A percentile compares a stretch with the other conserved stretches of the same genome.
These are phyloP conservation scores for Notiomystis cincta DNA, from an alignment of 2,113 vertebrate genomes.

Conservation along the genomic window DNA sequence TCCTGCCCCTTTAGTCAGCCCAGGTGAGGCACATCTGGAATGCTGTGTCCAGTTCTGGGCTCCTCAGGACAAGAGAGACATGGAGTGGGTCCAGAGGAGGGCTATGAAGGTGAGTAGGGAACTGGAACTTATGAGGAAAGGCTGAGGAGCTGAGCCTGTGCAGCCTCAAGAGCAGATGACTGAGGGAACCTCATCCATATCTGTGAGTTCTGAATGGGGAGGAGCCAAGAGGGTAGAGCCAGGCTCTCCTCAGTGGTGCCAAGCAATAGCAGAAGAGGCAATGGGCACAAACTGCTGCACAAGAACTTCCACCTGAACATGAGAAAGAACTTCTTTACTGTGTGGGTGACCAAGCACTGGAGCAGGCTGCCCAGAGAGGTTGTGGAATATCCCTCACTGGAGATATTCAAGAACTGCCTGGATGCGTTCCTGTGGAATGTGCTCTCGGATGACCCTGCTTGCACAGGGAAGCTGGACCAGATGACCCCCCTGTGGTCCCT, in stretches of 20 bases:
- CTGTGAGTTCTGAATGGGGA: background rate
- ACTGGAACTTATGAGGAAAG: background rate
- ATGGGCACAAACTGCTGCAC: background rate
- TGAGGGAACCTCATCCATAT: background rate
- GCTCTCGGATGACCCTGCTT: background rate
- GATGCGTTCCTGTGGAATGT: background rate
- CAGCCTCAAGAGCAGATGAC: rapidly evolving
- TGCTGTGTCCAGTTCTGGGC: background rate
- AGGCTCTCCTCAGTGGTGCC: background rate
- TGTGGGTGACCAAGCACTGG: background rate
- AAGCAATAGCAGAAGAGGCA: background rate
- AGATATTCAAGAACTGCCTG: background rate
- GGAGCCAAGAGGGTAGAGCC: background rate
- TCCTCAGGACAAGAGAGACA: background rate
- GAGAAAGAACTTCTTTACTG: background rate
- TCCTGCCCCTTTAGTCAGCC: background rate
- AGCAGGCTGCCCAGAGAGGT: background rate
- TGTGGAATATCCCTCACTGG: background rate
- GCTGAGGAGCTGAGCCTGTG: background rate
- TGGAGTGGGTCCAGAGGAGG: background rate
- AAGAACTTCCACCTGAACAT: background rate
- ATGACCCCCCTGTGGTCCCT: background rate
- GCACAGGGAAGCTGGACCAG: background rate
- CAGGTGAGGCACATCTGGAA: background rate
- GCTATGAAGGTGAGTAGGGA: background rate